Base-by-base conservation (phyloP, 2,797 vertebrate species). In the Cynopterus sphinx region DNA sequence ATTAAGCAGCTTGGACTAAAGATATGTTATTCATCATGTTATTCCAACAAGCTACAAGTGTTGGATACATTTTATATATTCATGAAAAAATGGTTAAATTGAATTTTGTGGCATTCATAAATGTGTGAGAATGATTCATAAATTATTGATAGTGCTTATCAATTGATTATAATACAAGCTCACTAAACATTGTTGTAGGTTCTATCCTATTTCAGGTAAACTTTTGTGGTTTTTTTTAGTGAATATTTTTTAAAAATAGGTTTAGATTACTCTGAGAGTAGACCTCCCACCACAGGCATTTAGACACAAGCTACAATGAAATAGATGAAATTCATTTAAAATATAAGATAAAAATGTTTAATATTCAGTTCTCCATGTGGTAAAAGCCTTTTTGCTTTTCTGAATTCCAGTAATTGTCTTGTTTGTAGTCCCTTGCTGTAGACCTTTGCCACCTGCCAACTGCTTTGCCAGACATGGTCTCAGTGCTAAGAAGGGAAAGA, bases 371-470 rank as follows among this genome's bases (percentile, higher is more conserved):
- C 0, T 73, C 65, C 94, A 78, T 86, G 24, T 71, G 24, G 9
- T 6, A 89, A 94, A 71, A 91, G 9, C 0, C 91, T 73, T 70
- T 57, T 41, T 75, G 75, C 85, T 97, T 57, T 79, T 93, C 41
- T 59, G 91, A 97, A 97, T 94, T 74, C 46, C 26, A 95, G 68
- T 84, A 96, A 98, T 63, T 95, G 24, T 94, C 87, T 97, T 83
- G 31, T 82, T 97, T 31, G 94, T 85, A 61, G 26, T 85, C 74
- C 21, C 90, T 19, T 51, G 9, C 7, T 94, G 17, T 68, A 91
- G 49, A 95, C 90, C 73, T 96, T 85, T 97, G 87, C 85, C 82
- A 96, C 75, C 68, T 24, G 19, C 78, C 85, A 92, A 53, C 59
- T 91, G 19, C 57, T 95, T 95, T 93, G 31, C 36, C 63, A 96